phyloP scores from a whole-genome alignment of 2,797 vertebrate species.

The Etheostoma nigrum region DNA sequence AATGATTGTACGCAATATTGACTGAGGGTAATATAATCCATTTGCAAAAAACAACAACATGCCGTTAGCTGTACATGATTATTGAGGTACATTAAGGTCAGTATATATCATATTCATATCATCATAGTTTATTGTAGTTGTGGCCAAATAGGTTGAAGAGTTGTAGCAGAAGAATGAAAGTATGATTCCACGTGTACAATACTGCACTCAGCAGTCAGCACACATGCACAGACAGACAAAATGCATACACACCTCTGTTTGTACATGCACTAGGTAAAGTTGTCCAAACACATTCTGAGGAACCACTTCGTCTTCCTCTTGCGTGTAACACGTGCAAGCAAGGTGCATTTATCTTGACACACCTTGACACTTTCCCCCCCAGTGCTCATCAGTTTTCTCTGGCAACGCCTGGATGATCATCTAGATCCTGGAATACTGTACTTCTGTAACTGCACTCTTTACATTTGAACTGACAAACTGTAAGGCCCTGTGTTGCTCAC shows the following conservation, averaged over 20 bases:
- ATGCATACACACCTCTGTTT: constrained; percentile 13
- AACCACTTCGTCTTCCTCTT: constrained; percentile 17
- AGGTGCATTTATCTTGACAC: constrained; percentile 51
- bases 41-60: not conserved
- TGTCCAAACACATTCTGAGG: constrained; percentile 33
- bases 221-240: not conserved
- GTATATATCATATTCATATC: not conserved
- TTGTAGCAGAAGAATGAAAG: not conserved
- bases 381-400: constrained; percentile 48
- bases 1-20: not conserved
- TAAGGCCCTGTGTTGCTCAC: constrained; percentile 27
- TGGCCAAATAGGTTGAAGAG: not conserved
- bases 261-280: constrained; percentile 9
- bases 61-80: not conserved
- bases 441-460: constrained; percentile 37
- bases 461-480: constrained; percentile 44
- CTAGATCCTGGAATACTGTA: constrained; percentile 31
- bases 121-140: not conserved
- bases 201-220: not conserved
- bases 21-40: not conserved
- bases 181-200: not conserved
- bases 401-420: constrained; percentile 53
- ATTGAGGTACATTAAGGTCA: not conserved
- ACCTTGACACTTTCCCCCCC: constrained; percentile 40
- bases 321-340: constrained; percentile 43